Evolutionary conservation across 1,140 invertebrate species (phyloP).

Genomic region (Orussus abietinus): DNA sequence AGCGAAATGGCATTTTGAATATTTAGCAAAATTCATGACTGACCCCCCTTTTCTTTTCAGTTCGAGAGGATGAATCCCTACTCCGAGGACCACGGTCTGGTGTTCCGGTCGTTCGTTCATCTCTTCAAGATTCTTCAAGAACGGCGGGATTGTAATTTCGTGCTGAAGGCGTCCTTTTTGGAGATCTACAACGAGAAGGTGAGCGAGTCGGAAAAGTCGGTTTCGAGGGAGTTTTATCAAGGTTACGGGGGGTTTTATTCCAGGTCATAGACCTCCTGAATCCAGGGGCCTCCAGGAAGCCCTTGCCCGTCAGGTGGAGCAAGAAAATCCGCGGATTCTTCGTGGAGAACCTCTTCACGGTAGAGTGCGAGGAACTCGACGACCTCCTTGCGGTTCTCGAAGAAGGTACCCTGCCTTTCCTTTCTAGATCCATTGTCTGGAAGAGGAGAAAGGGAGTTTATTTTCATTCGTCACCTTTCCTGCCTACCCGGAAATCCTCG

Average conservation of each 20-base stretch:
- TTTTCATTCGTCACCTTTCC: no score
- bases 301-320: constrained; percentile 86
- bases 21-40: no score
- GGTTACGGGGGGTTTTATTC: no score
- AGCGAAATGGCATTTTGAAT: no score
- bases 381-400: constrained; percentile 90
- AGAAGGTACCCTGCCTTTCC: no score
- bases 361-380: constrained; percentile 91
- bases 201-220: constrained; percentile 23
- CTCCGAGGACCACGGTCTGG: constrained; percentile 73
- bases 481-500: no score
- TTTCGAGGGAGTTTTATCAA: constrained; percentile 6
- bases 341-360: constrained; percentile 92
- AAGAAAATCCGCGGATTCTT: constrained; percentile 90
- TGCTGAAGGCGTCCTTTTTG: constrained; percentile 89
- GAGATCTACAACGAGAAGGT: constrained; percentile 97
- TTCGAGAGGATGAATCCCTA: constrained; percentile 64
- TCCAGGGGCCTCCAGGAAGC: constrained; percentile 74
- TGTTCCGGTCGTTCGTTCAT: constrained; percentile 86
- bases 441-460: no score
- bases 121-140: constrained; percentile 79
- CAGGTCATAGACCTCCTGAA: constrained; percentile 93
- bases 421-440: no score
- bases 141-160: constrained; percentile 72
- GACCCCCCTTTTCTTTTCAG: no score